Evolutionary conservation across 2,888 invertebrate genomes (phyloP).

Genomic region (Alloplasta piceator): DNA sequence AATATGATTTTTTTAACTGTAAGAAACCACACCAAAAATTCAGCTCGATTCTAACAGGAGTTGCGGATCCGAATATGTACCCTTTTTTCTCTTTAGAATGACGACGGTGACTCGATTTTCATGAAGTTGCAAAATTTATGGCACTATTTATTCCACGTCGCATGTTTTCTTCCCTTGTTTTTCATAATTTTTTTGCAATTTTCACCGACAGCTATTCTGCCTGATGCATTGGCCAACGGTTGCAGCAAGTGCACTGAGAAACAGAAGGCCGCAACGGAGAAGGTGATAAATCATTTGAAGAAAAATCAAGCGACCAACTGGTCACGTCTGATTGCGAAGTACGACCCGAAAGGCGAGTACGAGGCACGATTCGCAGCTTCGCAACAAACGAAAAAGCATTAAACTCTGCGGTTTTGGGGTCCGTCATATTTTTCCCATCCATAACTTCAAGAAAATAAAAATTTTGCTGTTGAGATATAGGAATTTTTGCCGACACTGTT

Average conservation of each 20-base stretch:
- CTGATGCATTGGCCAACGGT: conserved; percentile 88
- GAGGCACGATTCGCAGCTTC: conserved; percentile 84
- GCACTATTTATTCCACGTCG: neutral
- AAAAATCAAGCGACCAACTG: conserved; percentile 88
- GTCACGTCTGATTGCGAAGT: conserved; percentile 87
- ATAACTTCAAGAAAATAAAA: neutral
- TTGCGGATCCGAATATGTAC: too few species aligned
- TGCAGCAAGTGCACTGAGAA: conserved; percentile 88
- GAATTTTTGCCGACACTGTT: conserved; percentile 8
- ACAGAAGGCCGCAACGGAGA: conserved; percentile 88
- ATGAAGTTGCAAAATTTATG: neutral
- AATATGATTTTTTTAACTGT: too few species aligned
- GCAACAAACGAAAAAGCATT: conserved; percentile 16
- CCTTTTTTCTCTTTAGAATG: conserved; percentile 19
- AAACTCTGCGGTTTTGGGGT: neutral
- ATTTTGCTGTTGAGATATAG: neutral
- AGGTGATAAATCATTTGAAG: conserved; percentile 88
- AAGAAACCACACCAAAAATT: too few species aligned
- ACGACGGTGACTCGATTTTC: conserved; percentile 44
- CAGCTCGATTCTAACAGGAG: too few species aligned
- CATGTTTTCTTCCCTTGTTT: too few species aligned
- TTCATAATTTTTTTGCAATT: conserved; percentile 38
- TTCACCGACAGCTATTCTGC: conserved; percentile 86
- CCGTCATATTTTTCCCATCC: neutral
- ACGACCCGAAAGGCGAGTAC: conserved; percentile 89